A percentile compares a stretch with the other conserved stretches of the same genome.
Conservation (phyloP, 37 sponge, comb jelly and placozoan genomes). For the Diacarnus erythraeanus region DNA sequence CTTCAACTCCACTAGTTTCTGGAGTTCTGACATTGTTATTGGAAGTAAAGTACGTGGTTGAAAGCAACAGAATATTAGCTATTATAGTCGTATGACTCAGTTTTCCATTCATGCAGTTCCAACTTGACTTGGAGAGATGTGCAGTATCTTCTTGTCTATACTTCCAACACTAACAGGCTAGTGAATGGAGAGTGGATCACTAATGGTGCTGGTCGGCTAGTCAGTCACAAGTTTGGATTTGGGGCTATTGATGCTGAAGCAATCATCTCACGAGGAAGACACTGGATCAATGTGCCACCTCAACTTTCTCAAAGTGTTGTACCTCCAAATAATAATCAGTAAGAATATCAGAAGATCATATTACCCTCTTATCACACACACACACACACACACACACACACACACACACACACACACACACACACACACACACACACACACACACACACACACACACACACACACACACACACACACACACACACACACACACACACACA, state of each 20-base stretch:
- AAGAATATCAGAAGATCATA: too few relatives aligned
- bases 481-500: too few relatives aligned
- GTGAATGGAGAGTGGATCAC: slow-evolving; percentile 40
- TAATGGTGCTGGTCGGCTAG: slow-evolving; percentile 77
- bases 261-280: slow-evolving; percentile 80
- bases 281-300: slow-evolving; percentile 78
- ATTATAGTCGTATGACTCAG: too few relatives aligned
- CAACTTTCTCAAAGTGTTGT: not conserved
- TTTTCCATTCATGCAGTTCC: slow-evolving; percentile 51
- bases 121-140: slow-evolving; percentile 91
- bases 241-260: slow-evolving; percentile 89
- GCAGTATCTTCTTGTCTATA: slow-evolving; percentile 84
- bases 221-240: slow-evolving; percentile 85
- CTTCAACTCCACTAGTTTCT: slow-evolving; percentile 59
- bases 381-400: too few relatives aligned
- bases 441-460: too few relatives aligned
- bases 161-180: slow-evolving; percentile 44
- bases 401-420: too few relatives aligned
- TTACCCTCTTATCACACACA: too few relatives aligned
- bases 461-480: too few relatives aligned
- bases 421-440: too few relatives aligned
- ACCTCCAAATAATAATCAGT: too few relatives aligned
- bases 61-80: not conserved
- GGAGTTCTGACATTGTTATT: slow-evolving; percentile 65
- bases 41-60: slow-evolving; percentile 76